Percentiles rank a stretch among this genome's conserved stretches.
phyloP scores from a whole-genome alignment of 2,113 vertebrate species.

The Forbesichthys agassizii region DNA sequence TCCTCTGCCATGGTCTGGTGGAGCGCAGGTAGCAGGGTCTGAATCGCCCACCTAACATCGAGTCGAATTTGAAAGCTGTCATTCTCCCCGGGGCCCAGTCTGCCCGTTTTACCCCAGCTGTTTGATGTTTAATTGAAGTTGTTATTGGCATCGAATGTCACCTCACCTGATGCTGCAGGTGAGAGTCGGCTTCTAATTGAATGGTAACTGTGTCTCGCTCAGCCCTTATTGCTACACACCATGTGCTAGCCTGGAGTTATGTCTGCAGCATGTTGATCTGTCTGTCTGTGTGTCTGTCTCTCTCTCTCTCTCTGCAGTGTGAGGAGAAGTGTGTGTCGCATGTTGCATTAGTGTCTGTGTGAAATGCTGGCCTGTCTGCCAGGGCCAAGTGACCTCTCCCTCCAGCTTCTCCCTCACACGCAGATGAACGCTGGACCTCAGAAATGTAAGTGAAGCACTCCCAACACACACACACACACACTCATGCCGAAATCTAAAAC shows the following conservation, averaged over 20 bases:
- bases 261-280: conserved; percentile 49
- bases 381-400: conserved; percentile 97
- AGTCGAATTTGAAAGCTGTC: conserved; percentile 53
- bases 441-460: conserved; percentile 91
- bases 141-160: conserved; percentile 74
- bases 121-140: conserved; percentile 77
- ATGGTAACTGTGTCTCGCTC: conserved; percentile 64
- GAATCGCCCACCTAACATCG: conserved; percentile 40
- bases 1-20: conserved; percentile 45
- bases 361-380: conserved; percentile 99
- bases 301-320: conserved; percentile 4
- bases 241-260: conserved; percentile 61
- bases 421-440: conserved; percentile 99
- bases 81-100: conserved; percentile 58
- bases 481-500: conserved; percentile 24
- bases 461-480: conserved; percentile 11
- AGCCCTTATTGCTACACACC: conserved; percentile 56
- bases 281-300: conserved; percentile 6
- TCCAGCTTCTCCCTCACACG: conserved; percentile 98
- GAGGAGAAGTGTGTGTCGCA: conserved; percentile 86
- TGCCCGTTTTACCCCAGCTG: conserved; percentile 65
- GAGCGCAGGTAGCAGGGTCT: conserved; percentile 37
- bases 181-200: conserved; percentile 72
- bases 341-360: conserved; percentile 94
- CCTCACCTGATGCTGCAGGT: conserved; percentile 72